Evolutionary conservation across 2,888 invertebrate genomes (phyloP).

Genomic region (Oxyteleia sp.): DNA sequence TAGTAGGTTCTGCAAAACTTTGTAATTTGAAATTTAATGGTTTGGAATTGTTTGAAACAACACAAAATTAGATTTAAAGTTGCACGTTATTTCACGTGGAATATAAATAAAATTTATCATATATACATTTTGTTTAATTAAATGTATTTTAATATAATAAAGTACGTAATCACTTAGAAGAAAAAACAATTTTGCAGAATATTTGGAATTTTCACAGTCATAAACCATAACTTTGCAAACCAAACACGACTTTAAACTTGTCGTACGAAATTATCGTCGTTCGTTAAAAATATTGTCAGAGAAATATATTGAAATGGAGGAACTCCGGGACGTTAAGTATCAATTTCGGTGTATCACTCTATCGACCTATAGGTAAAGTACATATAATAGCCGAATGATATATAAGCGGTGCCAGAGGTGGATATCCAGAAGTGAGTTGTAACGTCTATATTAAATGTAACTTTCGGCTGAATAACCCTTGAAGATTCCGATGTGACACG

Average conservation of each 20-base stretch:
- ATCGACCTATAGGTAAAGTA: constrained; percentile 39
- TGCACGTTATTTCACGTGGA: no score
- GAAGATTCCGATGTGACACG: constrained; percentile 51
- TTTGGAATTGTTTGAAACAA: no score
- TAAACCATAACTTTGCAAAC: constrained; percentile 26
- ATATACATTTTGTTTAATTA: no score
- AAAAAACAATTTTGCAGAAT: no score
- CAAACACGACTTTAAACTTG: constrained; percentile 38
- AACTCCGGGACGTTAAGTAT: constrained; percentile 35
- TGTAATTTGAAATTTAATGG: no score
- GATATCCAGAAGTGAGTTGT: constrained; percentile 46
- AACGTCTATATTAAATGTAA: constrained; percentile 61
- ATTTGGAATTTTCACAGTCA: neutral
- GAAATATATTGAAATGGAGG: constrained; percentile 32
- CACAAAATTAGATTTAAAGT: no score
- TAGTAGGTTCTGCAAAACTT: no score
- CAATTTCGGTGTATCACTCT: constrained; percentile 44
- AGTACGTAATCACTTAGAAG: no score
- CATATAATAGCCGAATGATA: constrained; percentile 43
- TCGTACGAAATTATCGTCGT: neutral
- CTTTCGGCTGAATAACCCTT: constrained; percentile 55
- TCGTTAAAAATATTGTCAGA: constrained; percentile 20
- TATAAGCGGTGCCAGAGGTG: constrained; percentile 17
- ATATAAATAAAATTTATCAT: no score
- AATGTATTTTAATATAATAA: no score